These are phyloP conservation scores for Spheniscus mendiculus DNA, from an alignment of 2,113 vertebrate species.

Conservation along the genomic window DNA sequence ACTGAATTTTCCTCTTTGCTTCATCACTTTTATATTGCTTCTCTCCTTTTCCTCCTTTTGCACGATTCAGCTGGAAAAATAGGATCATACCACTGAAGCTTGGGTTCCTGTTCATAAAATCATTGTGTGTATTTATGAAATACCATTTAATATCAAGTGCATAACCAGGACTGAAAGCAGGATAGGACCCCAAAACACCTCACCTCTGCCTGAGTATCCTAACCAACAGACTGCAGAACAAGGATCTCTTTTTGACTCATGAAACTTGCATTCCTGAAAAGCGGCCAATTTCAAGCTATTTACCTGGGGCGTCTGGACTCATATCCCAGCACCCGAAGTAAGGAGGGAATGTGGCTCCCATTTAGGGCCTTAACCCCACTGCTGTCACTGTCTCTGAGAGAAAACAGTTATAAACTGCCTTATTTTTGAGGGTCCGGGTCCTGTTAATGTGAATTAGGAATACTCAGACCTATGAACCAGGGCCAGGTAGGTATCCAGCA, in stretches of 20 bases:
- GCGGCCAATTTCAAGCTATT: neutral
- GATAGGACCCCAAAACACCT: neutral
- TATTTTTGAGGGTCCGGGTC: neutral
- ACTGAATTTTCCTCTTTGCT: neutral
- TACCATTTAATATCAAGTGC: neutral
- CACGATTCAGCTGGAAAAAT: neutral
- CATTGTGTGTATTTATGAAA: neutral
- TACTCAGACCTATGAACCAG: neutral
- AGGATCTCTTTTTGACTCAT: neutral
- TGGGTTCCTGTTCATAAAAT: neutral
- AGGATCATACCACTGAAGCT: neutral
- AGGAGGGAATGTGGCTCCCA: neutral
- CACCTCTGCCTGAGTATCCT: neutral
- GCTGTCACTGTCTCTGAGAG: neutral
- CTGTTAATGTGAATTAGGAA: neutral
- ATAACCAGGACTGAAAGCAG: neutral
- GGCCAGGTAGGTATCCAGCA: neutral
- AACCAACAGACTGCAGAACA: neutral
- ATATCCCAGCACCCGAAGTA: neutral
- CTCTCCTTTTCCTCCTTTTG: neutral
- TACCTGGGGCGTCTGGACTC: neutral
- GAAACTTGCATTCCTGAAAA: neutral
- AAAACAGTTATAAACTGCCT: neutral
- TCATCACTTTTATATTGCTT: neutral
- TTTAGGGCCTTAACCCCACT: neutral